Conservation (phyloP, 2,797 vertebrate species). For the Dallia pectoralis region DNA sequence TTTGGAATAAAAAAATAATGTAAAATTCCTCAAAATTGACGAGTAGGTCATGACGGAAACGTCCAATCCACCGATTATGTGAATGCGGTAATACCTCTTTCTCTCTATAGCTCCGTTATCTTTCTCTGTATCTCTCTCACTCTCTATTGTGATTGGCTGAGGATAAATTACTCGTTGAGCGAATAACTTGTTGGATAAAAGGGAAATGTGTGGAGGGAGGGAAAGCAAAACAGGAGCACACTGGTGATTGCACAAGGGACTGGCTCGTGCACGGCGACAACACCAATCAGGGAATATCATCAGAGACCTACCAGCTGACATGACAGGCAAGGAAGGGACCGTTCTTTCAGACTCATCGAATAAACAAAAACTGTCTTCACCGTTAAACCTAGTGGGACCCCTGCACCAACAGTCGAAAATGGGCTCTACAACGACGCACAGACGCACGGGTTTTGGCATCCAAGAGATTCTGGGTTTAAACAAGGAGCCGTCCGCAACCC, state of each 20-base stretch:
- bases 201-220: constrained; percentile 78
- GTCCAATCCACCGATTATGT: constrained; percentile 5
- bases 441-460: constrained; percentile 96
- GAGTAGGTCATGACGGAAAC: constrained; percentile 20
- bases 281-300: constrained; percentile 50
- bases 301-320: constrained; percentile 48
- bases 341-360: constrained; percentile 80
- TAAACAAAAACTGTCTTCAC: constrained; percentile 71
- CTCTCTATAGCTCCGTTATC: no score
- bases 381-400: constrained; percentile 52
- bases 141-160: constrained; percentile 90
- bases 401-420: constrained; percentile 66
- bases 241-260: constrained; percentile 79
- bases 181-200: constrained; percentile 89
- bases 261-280: constrained; percentile 34
- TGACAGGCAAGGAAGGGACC: constrained; percentile 90
- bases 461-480: constrained; percentile 96
- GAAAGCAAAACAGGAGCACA: constrained; percentile 66
- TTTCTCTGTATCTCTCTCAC: constrained; percentile 53
- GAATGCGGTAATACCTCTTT: no score
- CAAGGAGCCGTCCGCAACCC: constrained; percentile 85
- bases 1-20: not conserved
- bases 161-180: constrained; percentile 81
- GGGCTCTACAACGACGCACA: constrained; percentile 68
- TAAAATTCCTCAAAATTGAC: not conserved